Evolutionary conservation across 2,113 vertebrate species (phyloP).

Genomic region (Halichoeres trimaculatus): DNA sequence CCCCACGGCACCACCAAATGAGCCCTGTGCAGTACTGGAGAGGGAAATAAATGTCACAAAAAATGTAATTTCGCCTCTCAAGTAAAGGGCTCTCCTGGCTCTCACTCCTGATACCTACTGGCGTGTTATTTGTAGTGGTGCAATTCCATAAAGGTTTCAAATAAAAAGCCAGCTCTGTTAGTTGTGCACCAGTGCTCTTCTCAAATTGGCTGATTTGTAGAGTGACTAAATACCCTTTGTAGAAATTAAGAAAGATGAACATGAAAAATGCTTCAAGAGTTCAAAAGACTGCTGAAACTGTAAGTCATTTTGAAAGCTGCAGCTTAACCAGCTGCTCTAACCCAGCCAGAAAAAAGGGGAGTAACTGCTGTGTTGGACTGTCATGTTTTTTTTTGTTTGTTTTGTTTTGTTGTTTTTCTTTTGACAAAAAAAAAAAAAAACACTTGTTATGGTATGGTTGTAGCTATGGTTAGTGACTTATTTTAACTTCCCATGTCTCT

Average conservation of each 20-base stretch:
- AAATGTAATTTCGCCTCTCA: constrained; percentile 78
- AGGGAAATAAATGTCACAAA: constrained; percentile 80
- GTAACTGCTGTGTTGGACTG: no score
- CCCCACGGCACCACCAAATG: constrained; percentile 77
- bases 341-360: no score
- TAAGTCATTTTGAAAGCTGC: background rate
- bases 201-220: constrained; percentile 35
- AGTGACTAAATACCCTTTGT: constrained; percentile 18
- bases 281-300: background rate
- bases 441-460: no score
- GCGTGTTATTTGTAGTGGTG: constrained; percentile 54
- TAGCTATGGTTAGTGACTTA: no score
- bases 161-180: constrained; percentile 51
- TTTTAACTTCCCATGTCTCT: no score
- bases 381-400: no score
- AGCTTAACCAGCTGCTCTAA: no score
- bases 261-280: constrained; percentile 16
- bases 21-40: constrained; percentile 62
- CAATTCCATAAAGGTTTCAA: constrained; percentile 56
- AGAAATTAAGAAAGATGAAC: background rate
- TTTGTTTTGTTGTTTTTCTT: no score
- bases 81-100: constrained; percentile 76
- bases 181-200: constrained; percentile 31
- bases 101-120: constrained; percentile 59
- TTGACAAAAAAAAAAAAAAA: no score